Conservation (phyloP, 2,797 vertebrate genomes). For the Etheostoma perlongum region DNA sequence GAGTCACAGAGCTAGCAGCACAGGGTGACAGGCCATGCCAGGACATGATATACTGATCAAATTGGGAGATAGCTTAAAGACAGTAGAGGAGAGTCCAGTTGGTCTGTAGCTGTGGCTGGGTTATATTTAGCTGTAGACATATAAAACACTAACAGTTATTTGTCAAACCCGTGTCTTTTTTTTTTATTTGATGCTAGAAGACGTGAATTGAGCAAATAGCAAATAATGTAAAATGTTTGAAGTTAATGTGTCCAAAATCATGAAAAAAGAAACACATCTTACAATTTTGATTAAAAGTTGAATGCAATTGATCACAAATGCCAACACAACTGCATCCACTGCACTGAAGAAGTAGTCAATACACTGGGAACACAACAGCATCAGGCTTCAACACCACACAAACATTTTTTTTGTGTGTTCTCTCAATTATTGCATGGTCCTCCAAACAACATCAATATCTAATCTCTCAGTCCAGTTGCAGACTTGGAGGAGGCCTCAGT, state of each 20-base stretch:
- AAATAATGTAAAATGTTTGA: slow-evolving; percentile 12
- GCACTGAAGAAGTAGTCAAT: slow-evolving; percentile 44
- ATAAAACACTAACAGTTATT: slow-evolving; percentile 19
- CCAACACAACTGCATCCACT: slow-evolving; percentile 16
- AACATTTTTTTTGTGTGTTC: slow-evolving; percentile 77
- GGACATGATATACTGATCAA: slow-evolving; percentile 75
- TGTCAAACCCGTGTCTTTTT: slow-evolving; percentile 13
- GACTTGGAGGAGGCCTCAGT: slow-evolving; percentile 76
- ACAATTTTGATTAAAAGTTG: slow-evolving; percentile 34
- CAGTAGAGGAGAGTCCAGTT: slow-evolving; percentile 62
- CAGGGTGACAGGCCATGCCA: slow-evolving; percentile 74
- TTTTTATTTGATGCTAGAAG: not conserved
- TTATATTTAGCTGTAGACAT: slow-evolving; percentile 59
- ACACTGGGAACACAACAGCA: slow-evolving; percentile 40
- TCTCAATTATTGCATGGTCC: slow-evolving; percentile 72
- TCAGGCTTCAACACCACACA: slow-evolving; percentile 32
- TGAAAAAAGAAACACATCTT: slow-evolving; percentile 2
- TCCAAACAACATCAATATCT: slow-evolving; percentile 87
- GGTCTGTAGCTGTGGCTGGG: slow-evolving; percentile 53
- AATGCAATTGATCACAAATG: slow-evolving; percentile 25
- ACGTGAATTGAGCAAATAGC: not conserved
- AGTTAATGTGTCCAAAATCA: not conserved
- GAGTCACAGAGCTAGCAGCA: slow-evolving; percentile 75
- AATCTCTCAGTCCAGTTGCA: slow-evolving; percentile 86
- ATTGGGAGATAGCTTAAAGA: slow-evolving; percentile 73